Base-by-base conservation (phyloP, 2,113 vertebrate species). In the Salvelinus alpinus region DNA sequence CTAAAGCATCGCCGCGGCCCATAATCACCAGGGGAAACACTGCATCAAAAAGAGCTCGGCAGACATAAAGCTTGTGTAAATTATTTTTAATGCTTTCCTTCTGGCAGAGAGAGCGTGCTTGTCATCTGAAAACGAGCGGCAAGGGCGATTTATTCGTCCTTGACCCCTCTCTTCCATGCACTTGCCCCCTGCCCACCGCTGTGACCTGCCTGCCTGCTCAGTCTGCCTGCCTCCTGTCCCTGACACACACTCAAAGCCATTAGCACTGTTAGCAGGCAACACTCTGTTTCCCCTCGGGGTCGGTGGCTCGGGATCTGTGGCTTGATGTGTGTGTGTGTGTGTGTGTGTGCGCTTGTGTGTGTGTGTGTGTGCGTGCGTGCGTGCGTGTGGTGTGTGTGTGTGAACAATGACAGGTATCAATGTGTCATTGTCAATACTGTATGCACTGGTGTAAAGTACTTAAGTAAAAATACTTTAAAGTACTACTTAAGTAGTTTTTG, bases 21-120 rank as follows among this genome's bases (percentile, higher is more conserved):
- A 92, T 96, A 96, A 97, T 95, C 95, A 94, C 87, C 89, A 94
- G 93, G 94, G 95, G 93, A 96, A 96, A 95, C 92, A 94, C 91
- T 93, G 94, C 94, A 94, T 95, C 94, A 95, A 95, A 95, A 93
- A 91, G 90, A 87, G 89, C 93, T 94, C 89, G 31, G 92, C 74
- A 93, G 94, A 95, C 92, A 93, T 91, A 95, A 96, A 96, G 94
- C 94, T 93, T 93, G 91, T 92, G 94, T 95, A 97, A 95, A 97
- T 97, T 96, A 96, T 97, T 96, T 97, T 96, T 96, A 97, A 96
- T 96, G 96, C 96, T 95, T 96, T 93, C 94, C 91, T 93, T 96
- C 96, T 93, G 89, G 92, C 90, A 95, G 91, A 90, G 80, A 54
- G 22, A 60, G 92, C 89, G 93, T 96, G 93, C 95, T 94, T 95